These are phyloP conservation scores for Corythaeola cristata DNA, from an alignment of 2,113 vertebrate genomes.

Conservation along the genomic window DNA sequence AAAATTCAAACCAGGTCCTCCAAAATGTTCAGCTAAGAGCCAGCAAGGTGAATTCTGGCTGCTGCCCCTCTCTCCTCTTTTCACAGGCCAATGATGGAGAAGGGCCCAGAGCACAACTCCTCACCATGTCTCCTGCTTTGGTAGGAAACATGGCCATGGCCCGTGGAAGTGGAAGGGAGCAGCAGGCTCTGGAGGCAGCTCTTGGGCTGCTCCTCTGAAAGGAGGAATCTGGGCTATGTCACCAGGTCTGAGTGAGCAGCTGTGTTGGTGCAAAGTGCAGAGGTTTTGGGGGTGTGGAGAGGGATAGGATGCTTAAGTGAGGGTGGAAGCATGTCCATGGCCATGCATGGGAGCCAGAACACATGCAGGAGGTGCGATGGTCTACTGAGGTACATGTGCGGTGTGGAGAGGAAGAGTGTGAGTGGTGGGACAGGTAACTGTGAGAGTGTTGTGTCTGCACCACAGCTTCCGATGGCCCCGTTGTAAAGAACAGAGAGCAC, in stretches of 20 bases:
- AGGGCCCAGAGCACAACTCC: not conserved
- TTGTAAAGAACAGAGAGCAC: not conserved
- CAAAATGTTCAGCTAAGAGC: not conserved
- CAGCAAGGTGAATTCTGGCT: not conserved
- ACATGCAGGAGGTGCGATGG: fast-evolving
- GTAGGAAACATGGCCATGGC: not conserved
- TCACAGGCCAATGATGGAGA: not conserved
- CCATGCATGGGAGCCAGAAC: not conserved
- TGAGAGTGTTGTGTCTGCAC: not conserved
- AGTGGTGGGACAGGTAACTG: not conserved
- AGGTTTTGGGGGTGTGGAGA: not conserved
- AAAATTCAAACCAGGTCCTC: slow-evolving; percentile 5
- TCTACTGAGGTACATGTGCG: not conserved
- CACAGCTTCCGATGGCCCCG: not conserved
- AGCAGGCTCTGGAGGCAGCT: not conserved
- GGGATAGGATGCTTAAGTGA: not conserved
- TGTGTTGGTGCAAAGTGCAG: not conserved
- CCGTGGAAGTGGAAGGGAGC: not conserved
- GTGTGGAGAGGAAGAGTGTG: not conserved
- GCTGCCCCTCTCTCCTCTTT: not conserved
- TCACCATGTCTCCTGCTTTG: not conserved
- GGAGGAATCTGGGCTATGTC: too few species aligned
- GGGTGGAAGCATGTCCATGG: not conserved
- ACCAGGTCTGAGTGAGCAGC: not conserved
- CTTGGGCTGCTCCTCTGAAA: not conserved